These are phyloP conservation scores for Ifrita kowaldi DNA, from an alignment of 2,113 vertebrate species.

Conservation along the genomic window DNA sequence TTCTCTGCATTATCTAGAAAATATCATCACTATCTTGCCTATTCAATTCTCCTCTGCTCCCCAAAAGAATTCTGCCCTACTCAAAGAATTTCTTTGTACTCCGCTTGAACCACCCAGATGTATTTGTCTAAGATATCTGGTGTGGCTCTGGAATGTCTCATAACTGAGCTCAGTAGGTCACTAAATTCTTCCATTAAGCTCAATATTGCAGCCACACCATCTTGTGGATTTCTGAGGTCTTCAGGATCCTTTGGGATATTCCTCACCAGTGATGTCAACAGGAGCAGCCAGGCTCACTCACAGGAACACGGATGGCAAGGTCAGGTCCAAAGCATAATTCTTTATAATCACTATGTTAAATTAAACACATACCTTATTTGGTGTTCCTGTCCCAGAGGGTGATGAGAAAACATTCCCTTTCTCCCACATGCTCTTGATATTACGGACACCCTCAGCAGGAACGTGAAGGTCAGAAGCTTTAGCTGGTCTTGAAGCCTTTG, in stretches of 20 bases:
- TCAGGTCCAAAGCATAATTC: neutral
- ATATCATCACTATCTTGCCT: neutral
- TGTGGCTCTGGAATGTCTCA: conserved; percentile 25
- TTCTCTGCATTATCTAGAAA: neutral
- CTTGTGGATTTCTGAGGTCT: neutral
- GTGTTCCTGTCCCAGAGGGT: conserved; percentile 73
- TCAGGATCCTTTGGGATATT: neutral
- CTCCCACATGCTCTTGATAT: conserved; percentile 98
- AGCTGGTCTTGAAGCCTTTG: conserved; percentile 78
- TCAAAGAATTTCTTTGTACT: conserved; percentile 17
- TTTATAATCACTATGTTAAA: neutral
- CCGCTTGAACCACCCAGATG: neutral
- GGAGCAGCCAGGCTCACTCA: neutral
- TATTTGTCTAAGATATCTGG: conserved; percentile 1
- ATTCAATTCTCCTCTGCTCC: neutral
- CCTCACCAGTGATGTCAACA: neutral
- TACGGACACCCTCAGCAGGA: conserved; percentile 88
- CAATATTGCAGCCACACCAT: neutral
- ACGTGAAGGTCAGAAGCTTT: conserved; percentile 87
- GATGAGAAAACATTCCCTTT: conserved; percentile 89
- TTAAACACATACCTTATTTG: conserved; percentile 84
- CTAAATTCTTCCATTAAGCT: neutral
- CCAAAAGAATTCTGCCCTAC: neutral
- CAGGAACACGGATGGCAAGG: neutral
- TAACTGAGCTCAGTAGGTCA: conserved; percentile 20